phyloP scores from a whole-genome alignment of 2,888 invertebrate genomes.

The Pilophorus perplexus region DNA sequence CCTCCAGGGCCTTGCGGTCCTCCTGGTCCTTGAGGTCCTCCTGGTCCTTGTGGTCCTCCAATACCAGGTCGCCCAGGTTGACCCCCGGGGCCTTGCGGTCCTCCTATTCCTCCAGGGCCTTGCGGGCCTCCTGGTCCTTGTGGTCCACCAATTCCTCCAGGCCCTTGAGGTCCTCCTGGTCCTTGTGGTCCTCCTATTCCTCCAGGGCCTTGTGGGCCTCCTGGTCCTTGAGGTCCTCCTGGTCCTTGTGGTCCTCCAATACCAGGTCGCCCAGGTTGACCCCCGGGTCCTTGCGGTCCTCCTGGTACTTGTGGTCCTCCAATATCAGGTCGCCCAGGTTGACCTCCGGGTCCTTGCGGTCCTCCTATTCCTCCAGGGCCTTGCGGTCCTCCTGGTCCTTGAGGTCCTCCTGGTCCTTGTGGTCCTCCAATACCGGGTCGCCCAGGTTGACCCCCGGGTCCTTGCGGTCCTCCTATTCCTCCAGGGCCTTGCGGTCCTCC shows the following conservation, averaged over 20 bases:
- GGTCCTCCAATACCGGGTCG: too few species aligned
- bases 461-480: slow-evolving; percentile 42
- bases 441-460: slow-evolving; percentile 45
- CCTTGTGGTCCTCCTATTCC: slow-evolving; percentile 45
- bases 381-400: too few species aligned
- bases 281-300: slow-evolving; percentile 38
- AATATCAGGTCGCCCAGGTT: slow-evolving; percentile 50
- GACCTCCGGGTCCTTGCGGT: too few species aligned
- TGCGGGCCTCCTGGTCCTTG: too few species aligned
- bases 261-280: slow-evolving; percentile 45
- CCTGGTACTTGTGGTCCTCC: slow-evolving; percentile 50
- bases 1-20: too few species aligned
- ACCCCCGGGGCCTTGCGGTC: slow-evolving; percentile 48
- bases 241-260: slow-evolving; percentile 60
- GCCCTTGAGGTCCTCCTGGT: slow-evolving; percentile 45
- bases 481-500: too few species aligned
- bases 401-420: too few species aligned
- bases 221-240: slow-evolving; percentile 57
- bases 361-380: too few species aligned
- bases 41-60: neutral
- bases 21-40: slow-evolving; percentile 40
- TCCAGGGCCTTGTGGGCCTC: slow-evolving; percentile 54
- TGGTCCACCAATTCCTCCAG: slow-evolving; percentile 48
- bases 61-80: slow-evolving; percentile 2
- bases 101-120: slow-evolving; percentile 47